Evolutionary conservation across 2,888 invertebrate species (phyloP).

Genomic region (Dryomyza anilis): DNA sequence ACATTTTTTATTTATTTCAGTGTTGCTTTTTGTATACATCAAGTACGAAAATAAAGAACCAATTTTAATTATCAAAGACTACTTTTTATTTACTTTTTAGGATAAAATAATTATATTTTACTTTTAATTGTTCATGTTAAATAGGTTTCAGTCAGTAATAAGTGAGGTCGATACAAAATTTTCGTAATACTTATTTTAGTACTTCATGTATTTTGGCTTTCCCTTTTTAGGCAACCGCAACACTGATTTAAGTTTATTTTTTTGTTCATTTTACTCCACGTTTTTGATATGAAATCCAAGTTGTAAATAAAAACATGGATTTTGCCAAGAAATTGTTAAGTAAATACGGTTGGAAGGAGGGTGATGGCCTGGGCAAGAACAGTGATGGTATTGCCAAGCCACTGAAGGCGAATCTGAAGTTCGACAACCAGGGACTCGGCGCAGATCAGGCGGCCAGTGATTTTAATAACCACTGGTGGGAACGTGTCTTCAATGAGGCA

Average conservation of each 20-base stretch:
- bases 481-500: constrained; percentile 76
- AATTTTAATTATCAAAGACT: too few species aligned
- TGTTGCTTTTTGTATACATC: too few species aligned
- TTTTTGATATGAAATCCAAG: background rate
- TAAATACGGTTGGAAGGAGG: constrained; percentile 61
- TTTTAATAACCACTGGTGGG: constrained; percentile 87
- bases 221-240: too few species aligned
- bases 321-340: constrained; percentile 54
- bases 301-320: constrained; percentile 45
- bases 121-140: too few species aligned
- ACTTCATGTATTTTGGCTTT: too few species aligned
- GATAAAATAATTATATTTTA: too few species aligned
- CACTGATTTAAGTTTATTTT: constrained; percentile 13
- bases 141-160: too few species aligned
- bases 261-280: background rate
- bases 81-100: too few species aligned
- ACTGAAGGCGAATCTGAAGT: constrained; percentile 79
- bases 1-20: too few species aligned
- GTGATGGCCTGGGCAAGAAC: constrained; percentile 76
- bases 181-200: too few species aligned
- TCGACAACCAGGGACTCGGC: constrained; percentile 78
- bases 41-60: too few species aligned
- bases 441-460: constrained; percentile 72
- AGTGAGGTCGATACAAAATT: too few species aligned
- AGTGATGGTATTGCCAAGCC: constrained; percentile 79